Evolutionary conservation across 2,888 invertebrate species (phyloP), one percentile per base, ranked within the genome.

Genomic region (Danaus chrysippus): DNA sequence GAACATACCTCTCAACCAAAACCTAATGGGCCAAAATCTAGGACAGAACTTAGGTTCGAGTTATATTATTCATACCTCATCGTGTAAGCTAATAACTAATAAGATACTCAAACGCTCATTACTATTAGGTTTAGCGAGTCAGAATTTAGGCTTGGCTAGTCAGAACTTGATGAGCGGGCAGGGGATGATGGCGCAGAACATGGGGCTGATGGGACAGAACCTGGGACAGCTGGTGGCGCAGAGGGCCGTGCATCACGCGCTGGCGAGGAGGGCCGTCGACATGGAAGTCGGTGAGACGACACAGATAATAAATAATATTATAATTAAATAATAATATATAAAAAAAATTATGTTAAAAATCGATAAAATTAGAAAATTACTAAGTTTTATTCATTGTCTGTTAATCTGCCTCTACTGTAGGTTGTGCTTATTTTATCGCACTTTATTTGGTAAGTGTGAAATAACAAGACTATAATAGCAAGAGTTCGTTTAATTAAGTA

Each of bases 191-290:
- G 79, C 78, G 10, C 84, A 81, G 75, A 81, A 81, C 71, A 76
- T 84, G 19, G 80, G 75, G 68, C 77, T 86, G 52, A 83, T 87
- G 76, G 84, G 83, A 57, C 80, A 77, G 71, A 77, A 77, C 65
- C 72, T 89, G n/a, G 86, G 85, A 1, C 87, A 85, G 70, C 75
- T 84, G 56, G 84, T 84, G 66, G 87, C 89, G 11, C 86, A 86
- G 62, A 67, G 89, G 1, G 76, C 77, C n/a, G 91, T 92, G 67
- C 90, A 91, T 56, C 86, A 90, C 59, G 88, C 88, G 58, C 70
- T 88, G 55, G 86, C 86, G 0, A 69, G 88, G 52, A 69, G 88
- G 13, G 87, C 86, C 0, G 84, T 82, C 1, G 87, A 88, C 63
- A 82, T 87, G 69, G 89, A 89, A 44, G 81, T 84, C 69, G 78